Evolutionary conservation across 35 echinoderm and acorn worm species (phyloP).

Genomic region (Patiria miniata): DNA sequence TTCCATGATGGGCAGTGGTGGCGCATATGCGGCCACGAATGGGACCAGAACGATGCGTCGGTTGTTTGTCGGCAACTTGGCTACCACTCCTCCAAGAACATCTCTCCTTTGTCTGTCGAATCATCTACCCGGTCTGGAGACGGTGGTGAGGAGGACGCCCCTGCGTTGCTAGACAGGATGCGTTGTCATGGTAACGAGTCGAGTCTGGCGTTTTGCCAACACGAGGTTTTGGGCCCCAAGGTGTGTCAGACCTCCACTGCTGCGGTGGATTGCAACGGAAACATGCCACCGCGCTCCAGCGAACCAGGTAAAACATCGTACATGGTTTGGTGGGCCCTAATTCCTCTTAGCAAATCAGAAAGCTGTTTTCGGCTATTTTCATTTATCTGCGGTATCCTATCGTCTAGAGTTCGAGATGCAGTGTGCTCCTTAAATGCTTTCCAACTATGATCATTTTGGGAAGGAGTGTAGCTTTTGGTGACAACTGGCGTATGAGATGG

Average conservation of each 20-base stretch:
- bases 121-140: background rate
- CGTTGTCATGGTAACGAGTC: conserved; percentile 21
- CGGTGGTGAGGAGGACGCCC: background rate
- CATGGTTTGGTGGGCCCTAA: no score
- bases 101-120: background rate
- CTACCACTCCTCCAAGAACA: background rate
- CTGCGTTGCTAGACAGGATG: background rate
- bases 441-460: no score
- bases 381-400: no score
- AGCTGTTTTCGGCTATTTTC: no score
- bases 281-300: background rate
- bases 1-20: conserved; percentile 48
- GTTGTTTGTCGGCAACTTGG: conserved; percentile 55
- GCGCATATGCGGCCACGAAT: conserved; percentile 39
- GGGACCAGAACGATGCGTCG: conserved; percentile 21
- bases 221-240: background rate
- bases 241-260: background rate
- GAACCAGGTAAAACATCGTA: conserved; percentile 13
- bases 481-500: no score
- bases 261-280: conserved; percentile 8
- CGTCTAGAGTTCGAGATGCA: no score
- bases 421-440: no score
- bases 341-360: no score
- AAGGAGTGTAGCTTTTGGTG: no score
- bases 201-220: background rate